A percentile compares a stretch with the other conserved stretches of the same genome.
phyloP scores from a whole-genome alignment of 2,113 vertebrate genomes.

The Terrapene triunguis region DNA sequence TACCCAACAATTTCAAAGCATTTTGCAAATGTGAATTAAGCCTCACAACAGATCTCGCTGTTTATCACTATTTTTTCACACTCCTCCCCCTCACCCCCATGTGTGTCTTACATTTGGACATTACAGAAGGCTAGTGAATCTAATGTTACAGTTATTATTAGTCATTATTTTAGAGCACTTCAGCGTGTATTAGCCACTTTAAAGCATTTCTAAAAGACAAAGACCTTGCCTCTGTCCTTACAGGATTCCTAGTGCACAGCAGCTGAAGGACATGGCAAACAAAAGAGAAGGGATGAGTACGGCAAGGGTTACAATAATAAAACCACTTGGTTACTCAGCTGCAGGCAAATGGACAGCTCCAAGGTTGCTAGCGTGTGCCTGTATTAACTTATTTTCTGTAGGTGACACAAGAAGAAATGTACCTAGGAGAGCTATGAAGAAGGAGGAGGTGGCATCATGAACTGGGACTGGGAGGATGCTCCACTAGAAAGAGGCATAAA shows the following conservation, averaged over 20 bases:
- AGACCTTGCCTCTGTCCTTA: no score
- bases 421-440: background rate
- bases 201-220: rapidly evolving
- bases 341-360: background rate
- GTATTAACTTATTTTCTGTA: background rate
- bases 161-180: background rate
- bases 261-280: background rate
- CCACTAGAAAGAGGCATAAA: background rate
- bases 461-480: background rate
- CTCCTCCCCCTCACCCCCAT: rapidly evolving
- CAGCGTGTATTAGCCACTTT: rapidly evolving
- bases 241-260: background rate
- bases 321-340: background rate
- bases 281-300: background rate
- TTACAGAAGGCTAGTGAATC: background rate
- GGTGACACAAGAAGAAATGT: background rate
- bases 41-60: background rate
- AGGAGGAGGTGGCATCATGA: background rate
- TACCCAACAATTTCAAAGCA: background rate
- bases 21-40: background rate
- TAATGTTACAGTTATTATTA: background rate
- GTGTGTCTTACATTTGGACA: background rate
- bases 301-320: background rate
- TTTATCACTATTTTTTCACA: background rate
- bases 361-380: background rate